Conservation (phyloP, 2,113 vertebrate species). For the Amphiprion percula region DNA sequence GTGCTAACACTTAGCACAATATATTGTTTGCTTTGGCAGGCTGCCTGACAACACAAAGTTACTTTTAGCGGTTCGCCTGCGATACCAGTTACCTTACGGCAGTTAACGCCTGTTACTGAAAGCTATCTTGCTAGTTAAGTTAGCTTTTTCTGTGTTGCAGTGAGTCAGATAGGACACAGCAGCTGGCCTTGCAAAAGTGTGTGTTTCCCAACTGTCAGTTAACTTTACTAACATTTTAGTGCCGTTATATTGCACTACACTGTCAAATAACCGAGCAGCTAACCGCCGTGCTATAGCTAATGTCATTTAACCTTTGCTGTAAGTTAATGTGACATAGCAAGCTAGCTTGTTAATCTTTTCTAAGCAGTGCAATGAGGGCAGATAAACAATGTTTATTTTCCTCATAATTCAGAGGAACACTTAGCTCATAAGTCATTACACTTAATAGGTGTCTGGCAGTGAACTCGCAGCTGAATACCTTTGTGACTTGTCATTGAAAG, state of each 20-base stretch:
- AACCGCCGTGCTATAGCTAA: not conserved
- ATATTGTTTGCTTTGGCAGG: constrained; percentile 27
- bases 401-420: not conserved
- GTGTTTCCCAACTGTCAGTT: constrained; percentile 48
- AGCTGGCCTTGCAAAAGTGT: constrained; percentile 66
- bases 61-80: constrained; percentile 23
- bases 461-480: not conserved
- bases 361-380: not conserved
- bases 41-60: constrained; percentile 57
- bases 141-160: constrained; percentile 56
- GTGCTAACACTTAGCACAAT: constrained; percentile 60
- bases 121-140: constrained; percentile 29
- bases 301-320: not conserved
- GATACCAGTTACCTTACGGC: not conserved
- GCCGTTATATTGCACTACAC: constrained; percentile 17
- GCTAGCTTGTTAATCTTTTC: constrained; percentile 11
- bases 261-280: not conserved
- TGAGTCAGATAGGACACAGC: constrained; percentile 45
- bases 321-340: not conserved
- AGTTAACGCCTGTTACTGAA: not conserved
- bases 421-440: not conserved
- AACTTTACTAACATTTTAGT: constrained; percentile 45
- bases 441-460: not conserved
- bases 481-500: constrained; percentile 38
- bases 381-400: constrained; percentile 20